Percentiles rank a stretch among this genome's conserved stretches.
Conservation (phyloP, 2,113 vertebrate species). For the Rattus rattus region DNA sequence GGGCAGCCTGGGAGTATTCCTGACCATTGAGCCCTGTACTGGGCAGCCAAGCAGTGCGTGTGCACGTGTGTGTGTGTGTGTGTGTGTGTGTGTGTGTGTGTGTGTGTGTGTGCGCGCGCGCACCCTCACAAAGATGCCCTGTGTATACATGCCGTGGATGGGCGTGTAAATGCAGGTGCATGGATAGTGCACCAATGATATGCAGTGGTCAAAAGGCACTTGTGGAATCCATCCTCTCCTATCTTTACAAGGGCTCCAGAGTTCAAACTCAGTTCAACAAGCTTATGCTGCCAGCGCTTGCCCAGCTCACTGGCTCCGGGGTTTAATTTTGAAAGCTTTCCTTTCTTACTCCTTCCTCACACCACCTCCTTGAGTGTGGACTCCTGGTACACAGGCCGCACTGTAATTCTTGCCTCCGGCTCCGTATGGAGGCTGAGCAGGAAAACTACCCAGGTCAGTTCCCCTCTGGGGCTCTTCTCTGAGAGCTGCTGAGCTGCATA, state of each 20-base stretch:
- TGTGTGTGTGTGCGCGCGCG: neutral
- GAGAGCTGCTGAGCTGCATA: neutral
- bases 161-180: fast-evolving
- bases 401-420: neutral
- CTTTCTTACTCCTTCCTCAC: neutral
- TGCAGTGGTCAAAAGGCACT: too few species aligned
- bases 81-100: neutral
- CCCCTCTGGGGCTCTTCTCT: neutral
- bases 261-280: neutral
- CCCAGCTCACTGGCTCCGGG: neutral
- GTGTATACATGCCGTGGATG: neutral
- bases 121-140: neutral
- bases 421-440: neutral
- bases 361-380: neutral
- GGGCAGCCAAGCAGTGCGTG: neutral
- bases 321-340: neutral
- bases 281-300: neutral
- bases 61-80: neutral
- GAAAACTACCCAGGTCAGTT: neutral
- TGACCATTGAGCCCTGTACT: fast-evolving
- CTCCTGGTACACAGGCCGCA: neutral
- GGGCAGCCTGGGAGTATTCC: neutral
- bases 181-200: too few species aligned
- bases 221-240: neutral
- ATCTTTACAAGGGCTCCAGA: neutral